Percentiles rank a stretch among this genome's conserved stretches.
phyloP scores from a whole-genome alignment of 2,888 invertebrate genomes.

The Eilema sororculum region DNA sequence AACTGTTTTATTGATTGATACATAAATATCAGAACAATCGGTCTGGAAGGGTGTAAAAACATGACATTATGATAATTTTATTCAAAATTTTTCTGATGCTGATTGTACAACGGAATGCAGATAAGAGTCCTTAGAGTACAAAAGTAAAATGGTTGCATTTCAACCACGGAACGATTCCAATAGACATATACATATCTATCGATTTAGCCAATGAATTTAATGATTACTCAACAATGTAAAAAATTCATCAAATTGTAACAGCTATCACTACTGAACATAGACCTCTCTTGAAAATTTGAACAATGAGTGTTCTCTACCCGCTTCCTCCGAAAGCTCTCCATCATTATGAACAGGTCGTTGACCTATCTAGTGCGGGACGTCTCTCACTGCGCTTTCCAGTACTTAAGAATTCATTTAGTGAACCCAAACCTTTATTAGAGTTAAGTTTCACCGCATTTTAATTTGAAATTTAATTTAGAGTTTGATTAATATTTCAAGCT shows the following conservation, averaged over 20 bases:
- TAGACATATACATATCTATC: too few relatives aligned
- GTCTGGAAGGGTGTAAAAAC: too few relatives aligned
- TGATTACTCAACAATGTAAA: not conserved
- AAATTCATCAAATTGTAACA: too few relatives aligned
- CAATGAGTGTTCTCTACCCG: not conserved
- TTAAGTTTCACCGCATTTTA: not conserved
- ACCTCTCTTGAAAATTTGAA: not conserved
- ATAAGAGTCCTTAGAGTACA: too few relatives aligned
- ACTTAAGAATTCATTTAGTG: not conserved
- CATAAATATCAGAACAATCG: too few relatives aligned
- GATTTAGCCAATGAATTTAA: too few relatives aligned
- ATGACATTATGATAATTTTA: too few relatives aligned
- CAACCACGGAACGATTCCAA: too few relatives aligned
- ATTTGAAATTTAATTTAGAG: not conserved
- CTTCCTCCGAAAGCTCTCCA: not conserved
- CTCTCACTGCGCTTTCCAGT: not conserved
- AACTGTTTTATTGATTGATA: too few relatives aligned
- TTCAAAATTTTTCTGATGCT: too few relatives aligned
- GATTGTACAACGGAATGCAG: too few relatives aligned
- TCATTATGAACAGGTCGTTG: not conserved
- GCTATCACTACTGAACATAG: not conserved
- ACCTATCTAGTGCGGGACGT: not conserved
- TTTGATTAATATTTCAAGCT: not conserved
- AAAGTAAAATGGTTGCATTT: too few relatives aligned
- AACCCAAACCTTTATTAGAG: conserved; percentile 2